Conservation (phyloP, 2,888 invertebrate genomes). For the Synergus laeviventris region DNA sequence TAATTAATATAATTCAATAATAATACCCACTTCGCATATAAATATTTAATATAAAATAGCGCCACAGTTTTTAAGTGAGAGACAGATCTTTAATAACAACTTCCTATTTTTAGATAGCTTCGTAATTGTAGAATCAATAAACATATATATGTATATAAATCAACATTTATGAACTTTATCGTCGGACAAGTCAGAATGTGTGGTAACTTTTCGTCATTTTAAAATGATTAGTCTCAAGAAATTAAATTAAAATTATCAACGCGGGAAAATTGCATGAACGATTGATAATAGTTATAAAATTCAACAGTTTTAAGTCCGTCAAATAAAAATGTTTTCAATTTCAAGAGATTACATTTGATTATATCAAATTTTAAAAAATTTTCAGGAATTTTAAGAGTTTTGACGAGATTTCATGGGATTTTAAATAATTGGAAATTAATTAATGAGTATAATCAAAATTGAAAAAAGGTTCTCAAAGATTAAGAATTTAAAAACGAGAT, state of each 20-base stretch:
- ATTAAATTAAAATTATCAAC: too few relatives aligned
- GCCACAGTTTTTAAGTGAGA: not conserved
- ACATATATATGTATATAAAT: not conserved
- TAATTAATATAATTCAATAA: not conserved
- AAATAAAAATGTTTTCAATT: too few relatives aligned
- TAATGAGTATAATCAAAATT: not conserved
- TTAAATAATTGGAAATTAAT: not conserved
- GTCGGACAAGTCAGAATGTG: not conserved
- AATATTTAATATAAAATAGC: not conserved
- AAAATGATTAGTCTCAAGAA: not conserved
- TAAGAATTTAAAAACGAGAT: not conserved
- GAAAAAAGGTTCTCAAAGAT: not conserved
- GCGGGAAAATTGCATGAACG: too few relatives aligned
- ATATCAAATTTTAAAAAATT: too few relatives aligned
- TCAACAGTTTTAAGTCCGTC: too few relatives aligned
- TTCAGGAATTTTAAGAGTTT: too few relatives aligned
- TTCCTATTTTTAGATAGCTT: conserved; percentile 8
- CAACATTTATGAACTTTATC: not conserved
- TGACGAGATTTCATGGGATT: too few relatives aligned
- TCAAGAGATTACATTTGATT: too few relatives aligned
- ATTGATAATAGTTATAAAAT: too few relatives aligned
- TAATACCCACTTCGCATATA: too few relatives aligned
- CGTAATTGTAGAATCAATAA: not conserved
- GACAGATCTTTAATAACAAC: not conserved
- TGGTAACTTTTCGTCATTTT: not conserved